Conservation (phyloP, 2,888 invertebrate species). For the Meliscaeva auricollis region DNA sequence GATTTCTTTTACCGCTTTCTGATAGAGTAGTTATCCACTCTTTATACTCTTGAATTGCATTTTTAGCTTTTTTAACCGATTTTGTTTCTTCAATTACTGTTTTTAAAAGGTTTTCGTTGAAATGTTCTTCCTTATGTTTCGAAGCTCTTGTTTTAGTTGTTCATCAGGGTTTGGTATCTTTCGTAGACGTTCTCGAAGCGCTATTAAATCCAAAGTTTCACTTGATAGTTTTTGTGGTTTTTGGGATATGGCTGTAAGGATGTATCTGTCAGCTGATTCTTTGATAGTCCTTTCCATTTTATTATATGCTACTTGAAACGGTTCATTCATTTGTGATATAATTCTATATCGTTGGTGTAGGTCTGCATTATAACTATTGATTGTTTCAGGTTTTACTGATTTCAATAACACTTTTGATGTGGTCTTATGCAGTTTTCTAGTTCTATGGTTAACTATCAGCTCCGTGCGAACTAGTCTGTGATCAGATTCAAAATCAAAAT, state of each 20-base stretch:
- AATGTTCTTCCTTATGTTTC: conserved; percentile 3
- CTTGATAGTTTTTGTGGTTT: conserved; percentile 5
- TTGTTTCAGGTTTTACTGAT: background rate
- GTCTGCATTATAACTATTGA: conserved; percentile 6
- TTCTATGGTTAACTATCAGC: background rate
- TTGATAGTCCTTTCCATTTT: conserved; percentile 4
- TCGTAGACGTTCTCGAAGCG: background rate
- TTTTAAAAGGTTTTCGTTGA: background rate
- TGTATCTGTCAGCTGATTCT: conserved; percentile 4
- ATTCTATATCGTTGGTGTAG: background rate
- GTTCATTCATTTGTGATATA: background rate
- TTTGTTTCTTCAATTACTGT: conserved; percentile 1
- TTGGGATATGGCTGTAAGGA: background rate
- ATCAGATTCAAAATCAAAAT: conserved; percentile 12
- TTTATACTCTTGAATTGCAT: background rate
- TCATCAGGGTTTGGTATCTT: conserved; percentile 4
- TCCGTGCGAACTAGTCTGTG: conserved; percentile 7
- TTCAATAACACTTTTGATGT: conserved; percentile 40
- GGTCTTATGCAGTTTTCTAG: background rate
- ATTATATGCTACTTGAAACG: background rate
- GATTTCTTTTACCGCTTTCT: background rate
- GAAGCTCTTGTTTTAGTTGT: background rate
- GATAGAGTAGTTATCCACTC: conserved; percentile 1
- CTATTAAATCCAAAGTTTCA: background rate
- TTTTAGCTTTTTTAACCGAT: conserved; percentile 10